A percentile compares a stretch with the other conserved stretches of the same genome.
These are phyloP conservation scores for Cenopis cana DNA, from an alignment of 2,888 invertebrate genomes.

Conservation along the genomic window DNA sequence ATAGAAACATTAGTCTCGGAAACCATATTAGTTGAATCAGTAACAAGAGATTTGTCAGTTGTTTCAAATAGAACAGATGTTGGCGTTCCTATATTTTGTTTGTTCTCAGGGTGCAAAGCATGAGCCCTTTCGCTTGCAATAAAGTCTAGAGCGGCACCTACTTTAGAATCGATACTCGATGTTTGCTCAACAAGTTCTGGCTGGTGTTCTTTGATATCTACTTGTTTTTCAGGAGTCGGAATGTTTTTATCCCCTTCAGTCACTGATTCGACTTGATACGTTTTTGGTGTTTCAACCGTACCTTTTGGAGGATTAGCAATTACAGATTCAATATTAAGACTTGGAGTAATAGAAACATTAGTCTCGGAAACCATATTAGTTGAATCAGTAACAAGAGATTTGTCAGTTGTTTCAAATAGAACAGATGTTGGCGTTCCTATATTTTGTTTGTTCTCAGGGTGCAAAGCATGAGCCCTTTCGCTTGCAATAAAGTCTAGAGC, in stretches of 20 bases:
- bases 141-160: conserved; percentile 16
- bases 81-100: neutral
- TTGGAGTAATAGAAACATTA: no score
- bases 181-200: neutral
- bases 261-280: neutral
- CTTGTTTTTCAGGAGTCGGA: neutral
- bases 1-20: no score
- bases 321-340: no score
- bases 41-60: neutral
- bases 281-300: neutral
- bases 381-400: neutral
- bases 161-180: neutral
- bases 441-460: conserved; percentile 10
- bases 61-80: neutral
- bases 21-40: neutral
- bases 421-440: neutral
- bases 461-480: conserved; percentile 30
- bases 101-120: conserved; percentile 16
- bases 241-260: conserved; percentile 3
- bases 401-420: neutral
- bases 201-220: neutral
- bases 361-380: no score
- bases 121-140: conserved; percentile 32
- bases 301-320: no score
- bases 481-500: conserved; percentile 30